Percentiles rank a stretch among this genome's conserved stretches.
Evolutionary conservation across 2,888 invertebrate genomes (phyloP).

Genomic region (Ptilodon capucinus): DNA sequence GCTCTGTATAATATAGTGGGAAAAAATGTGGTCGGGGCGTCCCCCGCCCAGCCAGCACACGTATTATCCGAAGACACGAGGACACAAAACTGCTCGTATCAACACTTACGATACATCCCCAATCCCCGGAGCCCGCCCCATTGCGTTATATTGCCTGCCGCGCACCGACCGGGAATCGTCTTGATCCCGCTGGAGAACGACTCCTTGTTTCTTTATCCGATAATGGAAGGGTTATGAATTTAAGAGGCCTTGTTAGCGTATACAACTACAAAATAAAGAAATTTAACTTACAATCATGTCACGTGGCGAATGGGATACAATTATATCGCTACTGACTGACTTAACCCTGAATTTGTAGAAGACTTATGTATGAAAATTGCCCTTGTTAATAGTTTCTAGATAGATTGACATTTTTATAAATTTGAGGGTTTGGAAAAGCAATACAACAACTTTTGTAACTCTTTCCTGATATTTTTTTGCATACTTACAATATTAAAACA

Average conservation of each 20-base stretch:
- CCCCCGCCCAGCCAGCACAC: conserved; percentile 35
- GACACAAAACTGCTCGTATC: conserved; percentile 60
- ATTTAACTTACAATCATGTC: no score
- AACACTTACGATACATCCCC: conserved; percentile 58
- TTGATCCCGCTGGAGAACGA: conserved; percentile 48
- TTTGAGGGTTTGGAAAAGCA: no score
- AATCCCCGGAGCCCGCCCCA: conserved; percentile 52
- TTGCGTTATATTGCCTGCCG: conserved; percentile 51
- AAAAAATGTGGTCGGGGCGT: conserved; percentile 25
- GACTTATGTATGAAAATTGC: no score
- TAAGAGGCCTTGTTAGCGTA: background rate
- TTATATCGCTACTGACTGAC: no score
- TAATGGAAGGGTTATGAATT: background rate
- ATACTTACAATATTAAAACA: no score
- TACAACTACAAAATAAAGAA: background rate
- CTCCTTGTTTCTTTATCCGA: conserved; percentile 11
- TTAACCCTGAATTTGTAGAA: no score
- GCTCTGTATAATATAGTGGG: conserved; percentile 20
- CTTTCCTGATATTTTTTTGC: no score
- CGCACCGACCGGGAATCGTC: conserved; percentile 42
- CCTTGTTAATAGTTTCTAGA: no score
- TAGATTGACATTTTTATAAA: no score
- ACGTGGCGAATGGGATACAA: no score
- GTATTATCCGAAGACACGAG: conserved; percentile 48
- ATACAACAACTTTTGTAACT: no score